These are phyloP conservation scores for Sinotaia quadrata DNA, from an alignment of 2,888 invertebrate genomes.

Conservation along the genomic window DNA sequence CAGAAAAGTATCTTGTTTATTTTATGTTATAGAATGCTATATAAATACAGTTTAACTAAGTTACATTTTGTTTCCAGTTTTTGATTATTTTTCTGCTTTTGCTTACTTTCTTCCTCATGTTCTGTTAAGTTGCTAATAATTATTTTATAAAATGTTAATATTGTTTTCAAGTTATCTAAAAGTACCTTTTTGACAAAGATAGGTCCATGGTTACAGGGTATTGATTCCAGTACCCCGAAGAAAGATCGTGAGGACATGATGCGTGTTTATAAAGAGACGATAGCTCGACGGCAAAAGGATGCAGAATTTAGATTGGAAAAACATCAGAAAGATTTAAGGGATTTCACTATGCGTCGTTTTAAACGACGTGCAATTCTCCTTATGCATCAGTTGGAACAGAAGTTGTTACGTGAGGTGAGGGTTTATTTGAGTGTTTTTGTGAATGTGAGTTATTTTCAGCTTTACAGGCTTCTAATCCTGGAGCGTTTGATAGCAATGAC, in stretches of 20 bases:
- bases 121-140: too few species aligned
- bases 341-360: constrained; percentile 93
- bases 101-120: too few species aligned
- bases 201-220: constrained; percentile 40
- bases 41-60: too few species aligned
- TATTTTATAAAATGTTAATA: too few species aligned
- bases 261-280: constrained; percentile 83
- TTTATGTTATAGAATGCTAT: too few species aligned
- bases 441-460: background rate
- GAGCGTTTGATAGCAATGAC: too few species aligned
- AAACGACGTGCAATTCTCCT: constrained; percentile 89
- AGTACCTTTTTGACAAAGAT: too few species aligned
- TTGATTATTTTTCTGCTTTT: too few species aligned
- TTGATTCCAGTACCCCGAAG: constrained; percentile 63
- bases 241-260: constrained; percentile 66
- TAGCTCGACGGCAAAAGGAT: constrained; percentile 89
- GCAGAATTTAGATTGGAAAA: constrained; percentile 90
- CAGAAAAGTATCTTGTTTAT: too few species aligned
- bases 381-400: constrained; percentile 90
- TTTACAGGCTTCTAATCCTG: too few species aligned
- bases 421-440: constrained; percentile 6
- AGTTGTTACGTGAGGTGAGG: constrained; percentile 87
- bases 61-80: too few species aligned
- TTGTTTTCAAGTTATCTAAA: too few species aligned
- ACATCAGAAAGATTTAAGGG: constrained; percentile 91